Evolutionary conservation across 2,113 vertebrate species (phyloP).

Genomic region (Numenius arquata): DNA sequence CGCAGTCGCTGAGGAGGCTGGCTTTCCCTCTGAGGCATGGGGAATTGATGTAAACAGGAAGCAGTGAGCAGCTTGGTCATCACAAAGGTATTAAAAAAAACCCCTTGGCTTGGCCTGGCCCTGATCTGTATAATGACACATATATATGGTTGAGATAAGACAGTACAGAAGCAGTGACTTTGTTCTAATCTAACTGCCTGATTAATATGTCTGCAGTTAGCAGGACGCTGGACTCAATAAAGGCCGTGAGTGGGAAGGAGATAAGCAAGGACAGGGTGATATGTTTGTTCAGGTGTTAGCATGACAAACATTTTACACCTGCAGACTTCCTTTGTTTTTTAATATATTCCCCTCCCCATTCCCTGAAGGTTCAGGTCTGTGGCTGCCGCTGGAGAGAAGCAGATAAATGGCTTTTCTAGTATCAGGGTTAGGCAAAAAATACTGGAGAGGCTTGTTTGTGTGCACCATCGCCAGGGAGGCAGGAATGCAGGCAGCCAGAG

Average conservation of each 20-base stretch:
- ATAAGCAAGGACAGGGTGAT: neutral
- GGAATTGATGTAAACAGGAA: conserved; percentile 5
- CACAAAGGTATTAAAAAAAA: neutral
- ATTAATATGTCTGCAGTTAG: conserved; percentile 6
- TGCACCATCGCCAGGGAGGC: neutral
- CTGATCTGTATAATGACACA: neutral
- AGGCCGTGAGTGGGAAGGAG: conserved; percentile 11
- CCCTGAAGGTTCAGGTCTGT: neutral
- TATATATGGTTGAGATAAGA: conserved; percentile 7
- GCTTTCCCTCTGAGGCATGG: neutral
- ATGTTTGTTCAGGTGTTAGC: conserved; percentile 53
- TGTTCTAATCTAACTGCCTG: neutral
- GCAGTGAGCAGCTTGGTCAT: neutral
- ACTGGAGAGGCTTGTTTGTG: neutral
- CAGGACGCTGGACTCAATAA: neutral
- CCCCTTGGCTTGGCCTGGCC: neutral
- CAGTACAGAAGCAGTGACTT: neutral
- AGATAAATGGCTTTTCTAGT: neutral
- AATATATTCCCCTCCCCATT: neutral
- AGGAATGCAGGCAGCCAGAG: neutral
- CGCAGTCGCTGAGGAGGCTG: neutral
- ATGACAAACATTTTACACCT: conserved; percentile 31
- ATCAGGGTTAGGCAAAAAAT: neutral
- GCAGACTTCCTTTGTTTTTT: conserved; percentile 1
- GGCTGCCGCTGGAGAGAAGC: neutral